Conservation (phyloP, 2,888 invertebrate genomes). For the Pandemis heparana region DNA sequence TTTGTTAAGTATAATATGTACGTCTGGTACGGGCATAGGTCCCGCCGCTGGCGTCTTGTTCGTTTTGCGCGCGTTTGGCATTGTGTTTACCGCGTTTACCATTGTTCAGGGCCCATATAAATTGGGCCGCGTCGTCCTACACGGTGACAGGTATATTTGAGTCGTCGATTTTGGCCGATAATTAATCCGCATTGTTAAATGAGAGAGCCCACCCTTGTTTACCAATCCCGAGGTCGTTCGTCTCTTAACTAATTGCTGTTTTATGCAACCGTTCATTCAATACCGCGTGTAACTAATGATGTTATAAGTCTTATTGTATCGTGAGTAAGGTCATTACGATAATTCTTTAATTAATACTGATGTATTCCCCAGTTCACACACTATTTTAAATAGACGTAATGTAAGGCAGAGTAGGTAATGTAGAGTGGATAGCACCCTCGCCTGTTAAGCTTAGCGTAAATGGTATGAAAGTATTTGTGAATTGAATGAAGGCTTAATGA, state of each 20-base stretch:
- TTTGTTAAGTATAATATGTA: slow-evolving; percentile 47
- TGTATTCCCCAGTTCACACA: slow-evolving; percentile 56
- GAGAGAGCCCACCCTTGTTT: slow-evolving; percentile 81
- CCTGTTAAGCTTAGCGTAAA: slow-evolving; percentile 54
- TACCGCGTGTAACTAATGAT: slow-evolving; percentile 11
- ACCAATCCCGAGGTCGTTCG: slow-evolving; percentile 47
- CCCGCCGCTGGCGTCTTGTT: slow-evolving; percentile 62
- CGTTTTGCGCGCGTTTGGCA: slow-evolving; percentile 77
- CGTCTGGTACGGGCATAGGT: slow-evolving; percentile 48
- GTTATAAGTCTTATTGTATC: slow-evolving; percentile 34
- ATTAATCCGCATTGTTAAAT: slow-evolving; percentile 84
- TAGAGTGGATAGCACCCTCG: slow-evolving; percentile 55
- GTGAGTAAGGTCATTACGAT: slow-evolving; percentile 54
- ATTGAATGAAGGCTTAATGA: slow-evolving; percentile 54
- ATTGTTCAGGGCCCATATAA: slow-evolving; percentile 83
- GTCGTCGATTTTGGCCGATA: slow-evolving; percentile 82
- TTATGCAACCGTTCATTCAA: slow-evolving; percentile 7
- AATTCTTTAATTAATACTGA: slow-evolving; percentile 60
- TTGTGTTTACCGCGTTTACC: slow-evolving; percentile 84
- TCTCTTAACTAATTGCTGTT: slow-evolving; percentile 29
- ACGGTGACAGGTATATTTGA: slow-evolving; percentile 85
- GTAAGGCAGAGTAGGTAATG: slow-evolving; percentile 51
- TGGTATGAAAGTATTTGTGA: slow-evolving; percentile 53
- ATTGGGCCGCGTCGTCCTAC: slow-evolving; percentile 79
- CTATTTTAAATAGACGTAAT: slow-evolving; percentile 51